These are phyloP conservation scores for Polypterus senegalus DNA, from an alignment of 2,113 vertebrate genomes.

Conservation along the genomic window DNA sequence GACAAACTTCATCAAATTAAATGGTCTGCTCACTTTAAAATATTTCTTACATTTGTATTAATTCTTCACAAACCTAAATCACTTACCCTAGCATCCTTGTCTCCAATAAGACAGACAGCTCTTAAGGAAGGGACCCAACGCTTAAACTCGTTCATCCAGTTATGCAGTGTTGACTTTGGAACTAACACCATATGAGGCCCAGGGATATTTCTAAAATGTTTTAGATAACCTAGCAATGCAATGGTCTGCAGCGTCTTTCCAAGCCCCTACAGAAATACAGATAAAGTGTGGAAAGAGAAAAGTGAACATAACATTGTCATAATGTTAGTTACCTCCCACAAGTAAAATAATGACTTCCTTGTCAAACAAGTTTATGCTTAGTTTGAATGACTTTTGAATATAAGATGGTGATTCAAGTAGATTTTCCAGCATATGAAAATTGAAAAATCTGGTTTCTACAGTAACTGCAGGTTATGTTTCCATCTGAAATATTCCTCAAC, in stretches of 20 bases:
- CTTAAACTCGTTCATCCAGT: constrained; percentile 86
- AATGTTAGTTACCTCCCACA: constrained; percentile 17
- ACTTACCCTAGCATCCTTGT: constrained; percentile 75
- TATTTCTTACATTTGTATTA: too few species aligned
- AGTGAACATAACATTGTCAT: neutral
- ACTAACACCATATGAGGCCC: constrained; percentile 84
- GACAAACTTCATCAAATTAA: too few species aligned
- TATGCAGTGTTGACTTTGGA: constrained; percentile 77
- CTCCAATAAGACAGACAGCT: constrained; percentile 76
- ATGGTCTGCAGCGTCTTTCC: constrained; percentile 82
- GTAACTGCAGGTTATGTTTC: too few species aligned
- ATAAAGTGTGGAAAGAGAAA: constrained; percentile 2
- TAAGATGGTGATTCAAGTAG: neutral
- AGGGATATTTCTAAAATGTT: constrained; percentile 76
- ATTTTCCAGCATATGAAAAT: too few species aligned
- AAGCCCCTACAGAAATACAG: constrained; percentile 54
- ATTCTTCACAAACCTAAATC: neutral
- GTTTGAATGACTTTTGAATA: neutral
- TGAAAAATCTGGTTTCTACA: too few species aligned
- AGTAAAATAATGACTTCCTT: too few species aligned
- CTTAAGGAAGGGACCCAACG: constrained; percentile 72
- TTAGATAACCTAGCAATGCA: constrained; percentile 73
- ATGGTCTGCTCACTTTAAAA: too few species aligned
- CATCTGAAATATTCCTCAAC: too few species aligned
- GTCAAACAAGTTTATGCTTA: neutral